A percentile compares a stretch with the other conserved stretches of the same genome.
Evolutionary conservation across 2,888 invertebrate species (phyloP).

Genomic region (Yponomeuta sedellus): DNA sequence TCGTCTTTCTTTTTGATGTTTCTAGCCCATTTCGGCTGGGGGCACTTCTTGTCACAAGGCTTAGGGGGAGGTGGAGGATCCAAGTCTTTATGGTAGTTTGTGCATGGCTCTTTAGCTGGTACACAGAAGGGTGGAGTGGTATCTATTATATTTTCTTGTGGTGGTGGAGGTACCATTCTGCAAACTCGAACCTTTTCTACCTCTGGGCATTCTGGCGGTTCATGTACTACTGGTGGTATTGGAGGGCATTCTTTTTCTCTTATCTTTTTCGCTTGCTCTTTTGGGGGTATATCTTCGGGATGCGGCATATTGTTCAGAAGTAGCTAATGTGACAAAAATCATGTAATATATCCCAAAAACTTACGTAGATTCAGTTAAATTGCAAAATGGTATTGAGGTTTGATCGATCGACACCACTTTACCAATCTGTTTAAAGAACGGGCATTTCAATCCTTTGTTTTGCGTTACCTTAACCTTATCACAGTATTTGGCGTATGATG

Average conservation of each 20-base stretch:
- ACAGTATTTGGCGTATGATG: no score
- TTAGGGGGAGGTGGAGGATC: slow-evolving; percentile 17
- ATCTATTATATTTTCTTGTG: background rate
- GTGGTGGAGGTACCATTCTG: background rate
- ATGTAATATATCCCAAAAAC: no score
- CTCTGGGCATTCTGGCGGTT: background rate
- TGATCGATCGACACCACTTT: no score
- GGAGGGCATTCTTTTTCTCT: background rate
- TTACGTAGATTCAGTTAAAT: no score
- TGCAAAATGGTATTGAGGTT: no score
- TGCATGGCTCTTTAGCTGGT: background rate
- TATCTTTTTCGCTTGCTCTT: background rate
- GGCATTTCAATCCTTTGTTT: no score
- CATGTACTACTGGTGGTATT: background rate
- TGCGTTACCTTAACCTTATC: no score
- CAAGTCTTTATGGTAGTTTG: background rate
- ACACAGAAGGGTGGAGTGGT: background rate
- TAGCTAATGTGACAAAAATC: background rate
- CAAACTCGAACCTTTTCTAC: background rate
- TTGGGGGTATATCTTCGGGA: background rate
- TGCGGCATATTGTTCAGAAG: background rate
- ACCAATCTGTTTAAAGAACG: no score
- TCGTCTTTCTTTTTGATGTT: background rate
- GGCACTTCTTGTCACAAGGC: slow-evolving; percentile 7
- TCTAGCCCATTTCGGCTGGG: background rate